Conservation (phyloP, 2,113 vertebrate species). For the Verasper variegatus region DNA sequence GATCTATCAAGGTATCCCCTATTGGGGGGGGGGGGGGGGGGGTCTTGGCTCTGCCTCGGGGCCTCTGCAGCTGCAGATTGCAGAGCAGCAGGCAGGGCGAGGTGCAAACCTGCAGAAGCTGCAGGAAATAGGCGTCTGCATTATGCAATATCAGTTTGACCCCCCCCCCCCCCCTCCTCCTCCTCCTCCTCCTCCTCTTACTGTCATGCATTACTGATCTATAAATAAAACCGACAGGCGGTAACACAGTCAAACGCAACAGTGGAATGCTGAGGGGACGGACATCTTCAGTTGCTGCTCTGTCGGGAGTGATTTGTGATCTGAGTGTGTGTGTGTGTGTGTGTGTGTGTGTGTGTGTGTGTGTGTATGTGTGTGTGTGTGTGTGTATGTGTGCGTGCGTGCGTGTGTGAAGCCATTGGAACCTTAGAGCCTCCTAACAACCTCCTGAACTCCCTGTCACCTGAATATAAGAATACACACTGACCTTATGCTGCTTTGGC, state of each 20-base stretch:
- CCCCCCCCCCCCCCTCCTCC: neutral
- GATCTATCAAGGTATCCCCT: conserved; percentile 61
- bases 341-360: neutral
- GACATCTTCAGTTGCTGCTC: conserved; percentile 48
- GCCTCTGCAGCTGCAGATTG: conserved; percentile 28
- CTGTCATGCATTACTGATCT: conserved; percentile 47
- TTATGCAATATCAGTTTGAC: conserved; percentile 63
- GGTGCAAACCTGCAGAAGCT: conserved; percentile 36
- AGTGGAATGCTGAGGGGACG: conserved; percentile 45
- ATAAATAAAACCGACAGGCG: conserved; percentile 69
- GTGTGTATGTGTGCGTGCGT: neutral
- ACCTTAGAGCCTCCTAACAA: conserved; percentile 3
- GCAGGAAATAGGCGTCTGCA: conserved; percentile 58
- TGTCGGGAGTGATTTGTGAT: conserved; percentile 14
- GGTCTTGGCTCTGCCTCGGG: conserved; percentile 23
- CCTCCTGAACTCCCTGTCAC: conserved; percentile 38
- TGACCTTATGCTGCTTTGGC: neutral
- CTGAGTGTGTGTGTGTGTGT: neutral
- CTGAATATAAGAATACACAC: conserved; percentile 12
- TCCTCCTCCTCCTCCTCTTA: neutral
- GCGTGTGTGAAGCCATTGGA: neutral
- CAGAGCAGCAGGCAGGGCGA: conserved; percentile 28
- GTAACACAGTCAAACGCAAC: conserved; percentile 49
- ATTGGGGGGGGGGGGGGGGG: conserved; percentile 6
- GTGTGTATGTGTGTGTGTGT: neutral